phyloP scores from a whole-genome alignment of 2,113 vertebrate genomes.

The Apteryx owenii region DNA sequence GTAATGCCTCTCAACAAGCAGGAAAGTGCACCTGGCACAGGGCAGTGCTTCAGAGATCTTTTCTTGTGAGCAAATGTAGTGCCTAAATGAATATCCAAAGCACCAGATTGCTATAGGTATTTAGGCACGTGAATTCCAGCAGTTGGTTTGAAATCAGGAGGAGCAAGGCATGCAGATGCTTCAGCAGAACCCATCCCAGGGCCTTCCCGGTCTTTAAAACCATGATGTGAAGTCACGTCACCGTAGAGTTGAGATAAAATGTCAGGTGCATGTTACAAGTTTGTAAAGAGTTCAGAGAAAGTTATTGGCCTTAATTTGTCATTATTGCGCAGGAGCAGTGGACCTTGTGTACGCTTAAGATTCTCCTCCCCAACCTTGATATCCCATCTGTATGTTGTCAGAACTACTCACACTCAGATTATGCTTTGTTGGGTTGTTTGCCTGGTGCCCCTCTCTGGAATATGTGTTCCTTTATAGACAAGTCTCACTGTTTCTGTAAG shows the following conservation, averaged over 20 bases:
- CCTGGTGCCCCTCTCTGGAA: neutral
- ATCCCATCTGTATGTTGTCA: neutral
- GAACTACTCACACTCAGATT: neutral
- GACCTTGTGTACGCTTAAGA: neutral
- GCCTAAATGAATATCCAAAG: neutral
- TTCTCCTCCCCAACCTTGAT: neutral
- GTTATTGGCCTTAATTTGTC: neutral
- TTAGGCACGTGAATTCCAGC: neutral
- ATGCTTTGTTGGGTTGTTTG: neutral
- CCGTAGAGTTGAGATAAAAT: neutral
- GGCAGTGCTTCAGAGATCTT: neutral
- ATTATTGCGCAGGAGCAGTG: neutral
- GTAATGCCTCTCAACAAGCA: neutral
- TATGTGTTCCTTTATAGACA: neutral
- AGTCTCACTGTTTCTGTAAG: neutral
- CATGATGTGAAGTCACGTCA: neutral
- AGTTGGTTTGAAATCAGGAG: neutral
- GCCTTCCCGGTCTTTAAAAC: neutral
- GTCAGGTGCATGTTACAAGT: neutral
- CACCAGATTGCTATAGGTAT: neutral
- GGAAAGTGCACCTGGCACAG: neutral
- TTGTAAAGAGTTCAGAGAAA: neutral
- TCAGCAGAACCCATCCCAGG: neutral
- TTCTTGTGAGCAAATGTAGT: neutral
- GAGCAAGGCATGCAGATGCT: neutral